Base-by-base conservation (phyloP, 2,888 invertebrate species). In the Callosobruchus maculatus region DNA sequence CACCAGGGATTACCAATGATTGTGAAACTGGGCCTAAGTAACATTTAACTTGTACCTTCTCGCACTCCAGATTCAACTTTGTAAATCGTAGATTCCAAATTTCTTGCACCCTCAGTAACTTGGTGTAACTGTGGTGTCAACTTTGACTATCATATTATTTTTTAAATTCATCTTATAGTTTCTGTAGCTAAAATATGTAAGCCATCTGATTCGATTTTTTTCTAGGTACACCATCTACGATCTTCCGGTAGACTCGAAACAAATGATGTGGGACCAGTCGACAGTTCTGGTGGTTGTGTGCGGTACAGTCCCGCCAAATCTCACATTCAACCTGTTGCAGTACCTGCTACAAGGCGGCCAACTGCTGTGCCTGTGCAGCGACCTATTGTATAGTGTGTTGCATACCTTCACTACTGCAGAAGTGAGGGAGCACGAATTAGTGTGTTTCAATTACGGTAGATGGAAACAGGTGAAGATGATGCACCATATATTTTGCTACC, bases 401-500 rank as follows among this genome's bases (percentile, higher is more conserved):
- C 94, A 95, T 22, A 92, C 93, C 74, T 95, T 95, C 85, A 93
- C 94, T 82, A 95, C 95, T 73, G 95, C 95, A 7, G 95, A 95
- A 89, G 95, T 93, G 80, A 91, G 95, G 22, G 95, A 95, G 86
- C 93, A 93, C 83, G 95, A 95, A 85, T 87, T 95, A 71, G 95
- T 95, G 0, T 92, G 94, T 80, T 95, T 95, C 84, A 93, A 94
- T 0, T 95, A 94, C 81, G 94, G 93, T 77, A 92, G 93, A 84
- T 95, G 95, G 95, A 92, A 93, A 83, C 91, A 93, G 4, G 94
- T 95, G 0, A 92, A 92, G 84, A 93, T 95, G 93, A 93, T 95
- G 90, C 95, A 95, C 86, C 95, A 95, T 82, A 93, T 95, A 78
- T 95, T 95, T 85, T 95, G 95, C 83, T 95, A 95, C 84, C 95